Evolutionary conservation across 2,797 vertebrate genomes (phyloP).

Genomic region (Phalanger gymnotis): DNA sequence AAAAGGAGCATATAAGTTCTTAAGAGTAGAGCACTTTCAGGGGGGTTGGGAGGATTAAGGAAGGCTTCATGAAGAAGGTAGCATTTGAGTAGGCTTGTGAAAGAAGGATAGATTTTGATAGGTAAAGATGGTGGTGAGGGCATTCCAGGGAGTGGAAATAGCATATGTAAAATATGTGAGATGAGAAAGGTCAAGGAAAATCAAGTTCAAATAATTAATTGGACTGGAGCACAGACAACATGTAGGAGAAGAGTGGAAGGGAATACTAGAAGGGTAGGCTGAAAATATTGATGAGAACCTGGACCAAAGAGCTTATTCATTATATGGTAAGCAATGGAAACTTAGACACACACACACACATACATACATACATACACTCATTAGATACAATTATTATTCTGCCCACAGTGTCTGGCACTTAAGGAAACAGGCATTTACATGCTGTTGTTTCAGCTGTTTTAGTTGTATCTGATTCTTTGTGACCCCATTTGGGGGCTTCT

Average conservation of each 20-base stretch:
- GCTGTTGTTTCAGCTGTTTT: not conserved
- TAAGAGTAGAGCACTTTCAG: too few species aligned
- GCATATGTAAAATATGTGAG: too few species aligned
- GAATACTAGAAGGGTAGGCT: not conserved
- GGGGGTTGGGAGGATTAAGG: not conserved
- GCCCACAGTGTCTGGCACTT: not conserved
- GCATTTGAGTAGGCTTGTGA: conserved; percentile 9
- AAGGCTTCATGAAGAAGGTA: not conserved
- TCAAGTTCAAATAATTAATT: conserved; percentile 1
- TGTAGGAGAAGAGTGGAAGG: not conserved
- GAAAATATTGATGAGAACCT: not conserved
- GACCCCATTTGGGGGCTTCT: not conserved
- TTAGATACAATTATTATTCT: not conserved
- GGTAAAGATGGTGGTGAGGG: not conserved
- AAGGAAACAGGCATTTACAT: not conserved
- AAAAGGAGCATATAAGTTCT: too few species aligned
- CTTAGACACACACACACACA: too few species aligned
- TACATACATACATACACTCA: too few species aligned
- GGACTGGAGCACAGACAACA: not conserved
- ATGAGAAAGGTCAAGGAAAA: not conserved
- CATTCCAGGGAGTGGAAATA: not conserved
- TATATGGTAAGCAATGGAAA: not conserved
- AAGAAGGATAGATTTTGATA: not conserved
- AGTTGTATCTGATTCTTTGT: not conserved
- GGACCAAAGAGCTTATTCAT: not conserved